These are phyloP conservation scores for Drosophila austrosaltans DNA, from an alignment of 2,888 invertebrate species.

Conservation along the genomic window DNA sequence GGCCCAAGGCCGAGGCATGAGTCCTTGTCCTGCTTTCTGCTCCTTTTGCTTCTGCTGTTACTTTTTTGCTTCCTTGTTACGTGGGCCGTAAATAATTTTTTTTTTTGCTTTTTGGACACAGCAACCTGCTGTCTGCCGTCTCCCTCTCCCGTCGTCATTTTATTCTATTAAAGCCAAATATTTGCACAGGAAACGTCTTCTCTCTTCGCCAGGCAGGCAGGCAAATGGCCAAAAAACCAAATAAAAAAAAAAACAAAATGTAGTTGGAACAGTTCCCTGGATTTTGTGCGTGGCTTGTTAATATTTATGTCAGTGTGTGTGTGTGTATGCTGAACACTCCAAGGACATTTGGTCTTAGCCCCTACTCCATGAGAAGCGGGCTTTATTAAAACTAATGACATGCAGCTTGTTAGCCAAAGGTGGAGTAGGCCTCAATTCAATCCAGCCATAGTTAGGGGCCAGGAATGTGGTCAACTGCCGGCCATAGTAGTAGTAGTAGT, in stretches of 20 bases:
- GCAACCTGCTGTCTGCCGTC: constrained; percentile 16
- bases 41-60: too few species aligned
- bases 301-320: constrained; percentile 3
- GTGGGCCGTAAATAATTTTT: constrained; percentile 58
- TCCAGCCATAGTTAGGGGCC: background rate
- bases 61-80: constrained; percentile 28
- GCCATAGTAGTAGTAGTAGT: constrained; percentile 5
- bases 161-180: constrained; percentile 78
- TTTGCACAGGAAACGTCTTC: constrained; percentile 57
- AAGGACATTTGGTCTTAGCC: constrained; percentile 41
- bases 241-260: constrained; percentile 12
- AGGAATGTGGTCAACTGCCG: constrained; percentile 36
- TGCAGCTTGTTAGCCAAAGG: constrained; percentile 50
- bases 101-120: constrained; percentile 37
- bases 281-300: constrained; percentile 38
- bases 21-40: constrained; percentile 30
- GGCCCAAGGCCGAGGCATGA: constrained; percentile 47
- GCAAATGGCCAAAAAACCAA: constrained; percentile 43
- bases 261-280: constrained; percentile 20
- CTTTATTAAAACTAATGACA: constrained; percentile 74
- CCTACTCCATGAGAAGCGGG: constrained; percentile 28
- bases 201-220: constrained; percentile 29
- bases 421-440: background rate
- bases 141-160: constrained; percentile 60
- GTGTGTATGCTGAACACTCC: constrained; percentile 21